Conservation (phyloP, 2,113 vertebrate species). For the Eclectus roratus region DNA sequence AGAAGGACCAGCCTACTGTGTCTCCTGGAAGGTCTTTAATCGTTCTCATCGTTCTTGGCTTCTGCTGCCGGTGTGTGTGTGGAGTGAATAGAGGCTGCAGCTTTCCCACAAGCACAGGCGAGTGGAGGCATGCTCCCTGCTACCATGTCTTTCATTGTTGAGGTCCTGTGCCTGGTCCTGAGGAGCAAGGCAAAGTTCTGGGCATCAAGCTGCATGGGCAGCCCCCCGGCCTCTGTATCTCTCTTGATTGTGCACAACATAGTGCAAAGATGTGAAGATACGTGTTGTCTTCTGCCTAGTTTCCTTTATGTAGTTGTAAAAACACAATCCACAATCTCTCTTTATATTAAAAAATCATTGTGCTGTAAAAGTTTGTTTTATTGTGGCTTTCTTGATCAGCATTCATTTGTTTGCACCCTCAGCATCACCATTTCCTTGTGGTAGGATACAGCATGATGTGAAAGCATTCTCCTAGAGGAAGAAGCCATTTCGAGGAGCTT, state of each 20-base stretch:
- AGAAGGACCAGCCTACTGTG: background rate
- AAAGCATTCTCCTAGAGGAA: background rate
- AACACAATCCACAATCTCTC: background rate
- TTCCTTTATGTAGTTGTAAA: slow-evolving; percentile 5
- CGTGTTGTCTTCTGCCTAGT: background rate
- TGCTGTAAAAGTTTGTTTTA: background rate
- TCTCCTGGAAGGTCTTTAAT: background rate
- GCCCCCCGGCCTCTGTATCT: background rate
- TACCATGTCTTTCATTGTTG: background rate
- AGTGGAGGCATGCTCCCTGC: fast-evolving
- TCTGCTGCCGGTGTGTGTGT: background rate
- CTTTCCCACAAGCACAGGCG: background rate
- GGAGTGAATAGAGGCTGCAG: background rate
- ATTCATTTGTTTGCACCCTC: background rate
- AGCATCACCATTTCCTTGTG: background rate
- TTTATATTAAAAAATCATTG: background rate
- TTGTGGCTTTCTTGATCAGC: background rate
- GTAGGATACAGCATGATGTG: background rate
- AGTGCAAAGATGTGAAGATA: background rate
- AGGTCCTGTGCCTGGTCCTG: background rate
- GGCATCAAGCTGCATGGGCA: background rate
- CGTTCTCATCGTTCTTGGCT: background rate
- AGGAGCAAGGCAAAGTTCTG: background rate
- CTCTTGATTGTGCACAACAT: background rate
- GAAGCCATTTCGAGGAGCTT: background rate